phyloP scores from a whole-genome alignment of 2,113 vertebrate genomes.

The Chloebia gouldiae region DNA sequence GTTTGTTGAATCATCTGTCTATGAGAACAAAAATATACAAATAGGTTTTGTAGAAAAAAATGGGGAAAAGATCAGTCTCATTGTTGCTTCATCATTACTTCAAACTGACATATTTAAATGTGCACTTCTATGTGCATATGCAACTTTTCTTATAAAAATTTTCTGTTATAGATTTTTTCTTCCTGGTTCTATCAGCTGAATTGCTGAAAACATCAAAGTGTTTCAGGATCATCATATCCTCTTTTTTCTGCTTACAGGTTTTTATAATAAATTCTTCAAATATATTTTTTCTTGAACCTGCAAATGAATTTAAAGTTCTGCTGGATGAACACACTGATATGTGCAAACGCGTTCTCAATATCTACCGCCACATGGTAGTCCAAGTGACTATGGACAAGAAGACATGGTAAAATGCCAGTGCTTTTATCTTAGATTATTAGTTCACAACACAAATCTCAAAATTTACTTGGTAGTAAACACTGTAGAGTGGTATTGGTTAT shows the following conservation, averaged over 20 bases:
- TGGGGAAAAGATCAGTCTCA: not conserved
- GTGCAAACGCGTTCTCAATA: conserved; percentile 98
- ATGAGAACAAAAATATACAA: not conserved
- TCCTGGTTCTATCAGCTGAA: not conserved
- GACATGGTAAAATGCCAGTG: conserved; percentile 85
- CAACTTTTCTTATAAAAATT: not conserved
- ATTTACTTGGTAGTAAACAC: not conserved
- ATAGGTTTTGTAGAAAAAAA: not conserved
- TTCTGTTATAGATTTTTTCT: not conserved
- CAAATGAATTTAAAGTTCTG: conserved; percentile 92
- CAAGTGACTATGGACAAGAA: conserved; percentile 99
- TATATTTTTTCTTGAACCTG: conserved; percentile 95
- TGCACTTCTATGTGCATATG: not conserved
- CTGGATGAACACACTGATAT: conserved; percentile 98
- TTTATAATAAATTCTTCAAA: conserved; percentile 98
- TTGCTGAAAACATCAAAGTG: not conserved
- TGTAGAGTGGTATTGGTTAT: not conserved
- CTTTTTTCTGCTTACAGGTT: conserved; percentile 76
- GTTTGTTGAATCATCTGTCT: not conserved
- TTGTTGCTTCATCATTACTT: not conserved
- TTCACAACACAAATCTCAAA: not conserved
- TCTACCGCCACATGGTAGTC: conserved; percentile 97
- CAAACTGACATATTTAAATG: not conserved
- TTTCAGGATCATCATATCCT: not conserved
- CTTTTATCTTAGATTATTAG: not conserved